Percentiles rank a stretch among this genome's conserved stretches.
These are phyloP conservation scores for Drosophila truncata DNA, from an alignment of 1,140 invertebrate species.

Conservation along the genomic window DNA sequence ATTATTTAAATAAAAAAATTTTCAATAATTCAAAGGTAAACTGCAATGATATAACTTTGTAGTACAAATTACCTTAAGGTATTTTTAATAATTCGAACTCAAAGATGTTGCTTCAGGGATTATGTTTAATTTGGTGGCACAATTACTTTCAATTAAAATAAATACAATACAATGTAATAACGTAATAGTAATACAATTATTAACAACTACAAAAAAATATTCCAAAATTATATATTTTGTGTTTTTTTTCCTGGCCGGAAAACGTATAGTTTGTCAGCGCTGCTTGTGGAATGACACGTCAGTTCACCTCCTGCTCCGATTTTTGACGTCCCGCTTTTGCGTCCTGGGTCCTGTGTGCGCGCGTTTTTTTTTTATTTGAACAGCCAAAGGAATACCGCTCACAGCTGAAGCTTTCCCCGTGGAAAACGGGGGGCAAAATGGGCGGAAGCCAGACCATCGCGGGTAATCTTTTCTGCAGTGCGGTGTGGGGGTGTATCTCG, in stretches of 20 bases:
- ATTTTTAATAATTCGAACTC: too few relatives aligned
- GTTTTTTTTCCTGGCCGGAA: background rate
- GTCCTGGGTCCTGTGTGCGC: slow-evolving; percentile 43
- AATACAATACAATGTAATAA: background rate
- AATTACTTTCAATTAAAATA: background rate
- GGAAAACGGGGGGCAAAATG: slow-evolving; percentile 14
- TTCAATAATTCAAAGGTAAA: too few relatives aligned
- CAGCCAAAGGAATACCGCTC: slow-evolving; percentile 20
- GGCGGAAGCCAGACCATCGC: slow-evolving; percentile 57
- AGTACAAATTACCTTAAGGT: too few relatives aligned
- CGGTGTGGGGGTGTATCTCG: slow-evolving; percentile 58
- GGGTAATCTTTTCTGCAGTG: slow-evolving; percentile 13
- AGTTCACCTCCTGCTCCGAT: background rate
- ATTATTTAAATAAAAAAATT: too few relatives aligned
- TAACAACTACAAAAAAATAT: too few relatives aligned
- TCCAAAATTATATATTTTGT: background rate
- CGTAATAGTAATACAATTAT: too few relatives aligned
- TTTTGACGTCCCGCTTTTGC: background rate
- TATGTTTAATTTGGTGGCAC: too few relatives aligned
- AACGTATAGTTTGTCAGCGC: background rate
- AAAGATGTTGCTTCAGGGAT: too few relatives aligned
- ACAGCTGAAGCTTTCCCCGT: slow-evolving; percentile 27
- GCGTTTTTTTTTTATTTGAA: slow-evolving; percentile 63
- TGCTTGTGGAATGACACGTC: slow-evolving; percentile 10
- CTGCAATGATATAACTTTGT: too few relatives aligned